Base-by-base conservation (phyloP, 2,797 vertebrate species). In the Cyclura pinguis region DNA sequence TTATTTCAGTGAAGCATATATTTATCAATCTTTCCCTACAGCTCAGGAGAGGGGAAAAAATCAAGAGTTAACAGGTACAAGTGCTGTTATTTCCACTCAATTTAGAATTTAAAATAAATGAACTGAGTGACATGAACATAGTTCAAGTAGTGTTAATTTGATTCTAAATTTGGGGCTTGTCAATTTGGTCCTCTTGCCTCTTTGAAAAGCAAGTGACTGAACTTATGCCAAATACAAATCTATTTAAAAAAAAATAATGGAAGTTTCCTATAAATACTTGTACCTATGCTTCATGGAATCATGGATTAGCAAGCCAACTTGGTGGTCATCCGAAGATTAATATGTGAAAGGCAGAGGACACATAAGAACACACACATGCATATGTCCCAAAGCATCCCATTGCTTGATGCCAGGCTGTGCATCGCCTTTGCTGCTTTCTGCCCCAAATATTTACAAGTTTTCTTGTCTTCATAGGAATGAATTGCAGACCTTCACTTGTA, bases 91-190 rank as follows among this genome's bases (percentile, higher is more conserved):
- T 81, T 80, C 78, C 50, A 78, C 87, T 81, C 87, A 88, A 73
- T 88, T 88, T 67, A 82, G 87, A 52, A 72, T 69, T 69, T 72
- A 52, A 82, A 88, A 88, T 81, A 81, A 72, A 88, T 80, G 87
- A 88, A 88, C 67, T 50, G 29, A 73, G 50, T 88, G 87, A 82
- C 35, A 38, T 52, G 80, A 82, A 59, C 42, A 82, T 38, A 88
- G 80, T 82, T 81, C 77, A 88, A 86, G 85, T 77, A 29, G 55
- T 47, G 73, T 62, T 86, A 86, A 87, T 87, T 87, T 87, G 74
- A 77, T 64, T 87, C 85, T 87, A 87, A 78, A 87, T 87, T 38
- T 87, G 85, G 20, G 12, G 18, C 85, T 64, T 81, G 62, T 82
- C 47, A 78, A 62, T 77, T 62, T 35, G 27, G 35, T 35, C 74